phyloP scores from a whole-genome alignment of 2,797 vertebrate genomes.

The Heterohyrax brucei region DNA sequence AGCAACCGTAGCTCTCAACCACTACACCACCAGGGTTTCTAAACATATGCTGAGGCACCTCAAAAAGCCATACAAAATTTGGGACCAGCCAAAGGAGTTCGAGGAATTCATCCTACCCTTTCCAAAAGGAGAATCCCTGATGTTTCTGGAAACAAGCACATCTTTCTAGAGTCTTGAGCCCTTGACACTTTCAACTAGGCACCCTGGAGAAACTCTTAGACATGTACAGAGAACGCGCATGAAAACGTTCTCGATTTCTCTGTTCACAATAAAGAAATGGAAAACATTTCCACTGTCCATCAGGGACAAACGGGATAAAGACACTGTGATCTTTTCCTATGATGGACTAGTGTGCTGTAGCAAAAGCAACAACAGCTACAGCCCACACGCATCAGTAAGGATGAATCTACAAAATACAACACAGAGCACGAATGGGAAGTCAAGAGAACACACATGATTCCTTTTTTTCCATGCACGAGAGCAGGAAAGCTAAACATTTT shows the following conservation, averaged over 20 bases:
- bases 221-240: neutral
- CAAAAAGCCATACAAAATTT: neutral
- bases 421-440: neutral
- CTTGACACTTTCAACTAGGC: neutral
- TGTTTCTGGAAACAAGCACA: neutral
- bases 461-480: neutral
- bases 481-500: constrained; percentile 1
- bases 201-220: neutral
- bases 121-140: neutral
- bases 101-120: neutral
- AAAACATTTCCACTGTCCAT: neutral
- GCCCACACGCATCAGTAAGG: neutral
- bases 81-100: neutral
- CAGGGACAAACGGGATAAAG: neutral
- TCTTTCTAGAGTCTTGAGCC: neutral
- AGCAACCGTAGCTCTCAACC: no score
- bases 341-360: neutral
- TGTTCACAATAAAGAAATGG: neutral
- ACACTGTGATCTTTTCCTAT: neutral
- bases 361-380: neutral
- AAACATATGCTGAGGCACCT: neutral
- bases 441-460: neutral
- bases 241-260: neutral
- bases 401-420: neutral
- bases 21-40: no score